Base-by-base conservation (phyloP, 1,140 invertebrate species). In the Pogonognathellus flavescens region DNA sequence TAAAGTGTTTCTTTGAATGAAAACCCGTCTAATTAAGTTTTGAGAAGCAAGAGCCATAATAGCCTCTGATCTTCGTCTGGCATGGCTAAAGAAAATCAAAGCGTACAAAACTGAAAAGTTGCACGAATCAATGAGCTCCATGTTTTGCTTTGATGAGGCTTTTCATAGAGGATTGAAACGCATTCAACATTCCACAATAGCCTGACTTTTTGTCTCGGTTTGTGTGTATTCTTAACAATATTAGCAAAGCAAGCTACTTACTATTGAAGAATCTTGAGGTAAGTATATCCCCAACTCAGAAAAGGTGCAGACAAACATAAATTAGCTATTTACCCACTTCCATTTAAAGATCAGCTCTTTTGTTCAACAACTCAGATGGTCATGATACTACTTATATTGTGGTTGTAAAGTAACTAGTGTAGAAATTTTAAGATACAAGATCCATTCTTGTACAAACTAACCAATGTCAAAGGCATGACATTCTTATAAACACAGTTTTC, bases 231-330 rank as follows among this genome's bases (percentile, higher is more conserved):
- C 2, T 41, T 41, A 41, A 41, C 31, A 41, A 3, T 41, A 41
- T 20, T 25, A 14, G 20, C 18, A 66, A 25, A 13, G n/a, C n/a
- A n/a, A n/a, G n/a, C n/a, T n/a, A n/a, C 16, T 14, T 16, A 22
- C 18, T 66, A 13, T 66, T 66, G 0, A 66, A 41, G 20, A 66
- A 25, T 66, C 22, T 20, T 66, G 62, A 25, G 62, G 62, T 66
- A 25, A 31, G 13, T 66, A 25, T 66, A 66, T 66, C 20, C 62
- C 8, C 25, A 13, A 25, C 20, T 31, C 5, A 66, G 20, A 66
- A 66, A 31, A 66, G 62, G 22, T 66, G 62, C 62, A 66, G 62
- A 66, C 62, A 66, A 66, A 25, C 25, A 66, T 66, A 25, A 66
- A 66, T 66, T 20, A 66, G 25, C 62, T 20, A 66, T 66, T 66